These are phyloP conservation scores for Equus przewalskii DNA, from an alignment of 2,113 vertebrate species.

Conservation along the genomic window DNA sequence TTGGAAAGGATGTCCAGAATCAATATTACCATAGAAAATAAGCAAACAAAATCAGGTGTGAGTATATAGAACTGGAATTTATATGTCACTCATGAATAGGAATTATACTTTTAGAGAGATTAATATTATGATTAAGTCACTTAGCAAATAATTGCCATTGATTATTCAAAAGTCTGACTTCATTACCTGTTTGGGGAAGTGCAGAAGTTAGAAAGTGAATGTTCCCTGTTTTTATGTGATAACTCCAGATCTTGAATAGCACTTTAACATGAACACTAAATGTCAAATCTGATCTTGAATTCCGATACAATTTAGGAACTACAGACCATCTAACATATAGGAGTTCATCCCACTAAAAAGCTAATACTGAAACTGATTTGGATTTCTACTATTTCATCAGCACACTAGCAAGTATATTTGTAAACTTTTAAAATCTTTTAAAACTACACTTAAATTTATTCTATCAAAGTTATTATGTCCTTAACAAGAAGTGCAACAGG, in stretches of 20 bases:
- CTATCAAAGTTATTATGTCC: not conserved
- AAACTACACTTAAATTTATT: not conserved
- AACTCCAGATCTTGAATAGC: not conserved
- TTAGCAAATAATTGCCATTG: not conserved
- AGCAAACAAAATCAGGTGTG: not conserved
- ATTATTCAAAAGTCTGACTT: slow-evolving; percentile 24
- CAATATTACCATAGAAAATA: not conserved
- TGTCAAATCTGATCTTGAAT: not conserved
- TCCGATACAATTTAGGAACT: not conserved
- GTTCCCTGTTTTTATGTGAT: not conserved
- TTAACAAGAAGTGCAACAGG: slow-evolving; percentile 7
- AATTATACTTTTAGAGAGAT: not conserved
- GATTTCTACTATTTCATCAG: slow-evolving; percentile 24
- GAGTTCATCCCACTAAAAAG: not conserved
- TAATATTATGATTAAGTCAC: not conserved
- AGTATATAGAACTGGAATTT: not conserved
- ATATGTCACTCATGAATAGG: not conserved
- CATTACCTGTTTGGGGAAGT: not conserved
- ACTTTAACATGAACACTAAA: slow-evolving; percentile 24
- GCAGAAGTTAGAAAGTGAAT: slow-evolving; percentile 19
- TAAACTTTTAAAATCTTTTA: slow-evolving; percentile 34
- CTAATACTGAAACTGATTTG: not conserved
- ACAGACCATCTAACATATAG: not conserved
- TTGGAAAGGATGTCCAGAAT: not conserved
- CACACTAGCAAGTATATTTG: not conserved